Percentiles rank a stretch among this genome's conserved stretches.
Conservation (phyloP, 2,797 vertebrate species). For the Sitta carolinensis region DNA sequence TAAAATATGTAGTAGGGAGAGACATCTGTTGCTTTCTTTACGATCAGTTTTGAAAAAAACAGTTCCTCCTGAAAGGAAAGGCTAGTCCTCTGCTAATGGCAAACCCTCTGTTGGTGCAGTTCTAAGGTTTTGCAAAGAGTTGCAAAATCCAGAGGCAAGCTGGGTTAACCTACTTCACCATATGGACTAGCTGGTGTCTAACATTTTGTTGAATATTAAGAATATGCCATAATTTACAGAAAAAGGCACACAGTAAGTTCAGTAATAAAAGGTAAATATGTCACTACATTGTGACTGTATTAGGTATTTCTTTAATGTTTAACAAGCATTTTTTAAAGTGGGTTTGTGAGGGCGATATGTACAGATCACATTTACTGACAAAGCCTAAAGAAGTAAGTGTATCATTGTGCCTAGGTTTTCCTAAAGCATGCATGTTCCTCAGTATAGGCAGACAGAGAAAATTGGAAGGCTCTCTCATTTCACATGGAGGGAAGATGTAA, state of each 20-base stretch:
- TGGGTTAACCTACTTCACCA: background rate
- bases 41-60: background rate
- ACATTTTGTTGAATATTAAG: background rate
- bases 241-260: background rate
- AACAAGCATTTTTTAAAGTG: background rate
- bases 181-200: background rate
- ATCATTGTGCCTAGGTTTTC: background rate
- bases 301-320: background rate
- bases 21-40: background rate
- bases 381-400: background rate
- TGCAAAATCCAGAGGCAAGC: background rate
- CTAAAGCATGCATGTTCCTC: fast-evolving
- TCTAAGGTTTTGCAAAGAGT: background rate
- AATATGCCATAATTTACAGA: background rate
- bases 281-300: background rate
- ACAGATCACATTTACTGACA: background rate
- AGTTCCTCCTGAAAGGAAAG: background rate
- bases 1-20: background rate
- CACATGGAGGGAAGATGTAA: background rate
- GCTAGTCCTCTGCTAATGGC: background rate
- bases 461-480: background rate
- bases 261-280: background rate
- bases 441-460: background rate
- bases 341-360: fast-evolving
- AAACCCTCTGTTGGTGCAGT: background rate